phyloP scores from a whole-genome alignment of 2,797 vertebrate species.

The Ataeniobius toweri region DNA sequence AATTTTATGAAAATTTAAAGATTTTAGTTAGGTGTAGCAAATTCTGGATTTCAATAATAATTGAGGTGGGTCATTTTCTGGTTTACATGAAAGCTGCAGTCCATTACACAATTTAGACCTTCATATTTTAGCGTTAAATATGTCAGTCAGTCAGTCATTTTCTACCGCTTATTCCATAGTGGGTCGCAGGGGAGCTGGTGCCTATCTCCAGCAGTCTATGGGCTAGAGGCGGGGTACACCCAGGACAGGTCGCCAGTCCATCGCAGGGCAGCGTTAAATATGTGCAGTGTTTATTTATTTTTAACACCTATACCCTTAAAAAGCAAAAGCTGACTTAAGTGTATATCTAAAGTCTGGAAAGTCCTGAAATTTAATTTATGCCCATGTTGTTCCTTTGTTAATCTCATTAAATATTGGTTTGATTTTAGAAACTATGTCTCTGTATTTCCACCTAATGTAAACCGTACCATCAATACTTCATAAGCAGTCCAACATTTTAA shows the following conservation, averaged over 20 bases:
- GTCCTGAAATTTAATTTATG: neutral
- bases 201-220: no score
- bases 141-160: neutral
- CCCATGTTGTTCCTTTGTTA: neutral
- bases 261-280: neutral
- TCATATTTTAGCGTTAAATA: neutral
- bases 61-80: no score
- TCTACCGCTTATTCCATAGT: no score
- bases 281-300: neutral
- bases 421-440: neutral
- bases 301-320: no score
- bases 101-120: no score
- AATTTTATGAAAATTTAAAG: no score
- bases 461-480: neutral
- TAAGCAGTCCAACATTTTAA: neutral
- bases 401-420: neutral
- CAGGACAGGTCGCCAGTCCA: no score
- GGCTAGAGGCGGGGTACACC: no score
- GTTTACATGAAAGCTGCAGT: no score
- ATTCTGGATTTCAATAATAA: no score
- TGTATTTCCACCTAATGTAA: neutral
- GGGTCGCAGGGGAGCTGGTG: no score
- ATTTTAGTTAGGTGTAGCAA: no score
- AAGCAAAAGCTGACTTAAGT: neutral
- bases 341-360: neutral